Percentiles rank a stretch among this genome's conserved stretches.
phyloP scores from a whole-genome alignment of 2,888 invertebrate genomes.

The Ypsolopha scabrella region DNA sequence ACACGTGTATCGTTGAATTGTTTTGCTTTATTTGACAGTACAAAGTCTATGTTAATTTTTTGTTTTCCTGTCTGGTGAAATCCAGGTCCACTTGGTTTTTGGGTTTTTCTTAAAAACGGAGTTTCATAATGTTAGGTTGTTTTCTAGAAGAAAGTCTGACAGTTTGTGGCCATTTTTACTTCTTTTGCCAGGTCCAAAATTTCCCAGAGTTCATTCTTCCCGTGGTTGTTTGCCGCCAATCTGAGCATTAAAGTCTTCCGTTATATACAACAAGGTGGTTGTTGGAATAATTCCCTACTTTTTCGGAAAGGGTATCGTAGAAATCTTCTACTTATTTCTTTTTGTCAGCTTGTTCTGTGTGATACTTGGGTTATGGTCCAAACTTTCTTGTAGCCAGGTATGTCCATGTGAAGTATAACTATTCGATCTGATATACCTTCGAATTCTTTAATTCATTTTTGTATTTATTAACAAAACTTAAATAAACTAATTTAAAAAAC shows the following conservation, averaged over 20 bases:
- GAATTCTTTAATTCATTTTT: no score
- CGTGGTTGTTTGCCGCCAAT: background rate
- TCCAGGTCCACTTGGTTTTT: slow-evolving; percentile 8
- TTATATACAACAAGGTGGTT: background rate
- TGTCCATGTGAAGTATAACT: no score
- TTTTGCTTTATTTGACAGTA: slow-evolving; percentile 1
- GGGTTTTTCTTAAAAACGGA: background rate
- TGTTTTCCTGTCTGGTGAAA: background rate
- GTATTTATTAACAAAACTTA: no score
- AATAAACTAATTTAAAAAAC: no score
- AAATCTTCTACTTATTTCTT: slow-evolving; percentile 4
- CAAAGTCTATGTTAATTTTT: slow-evolving; percentile 5
- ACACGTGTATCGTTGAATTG: no score
- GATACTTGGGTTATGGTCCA: slow-evolving; percentile 7
- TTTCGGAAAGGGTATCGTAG: background rate
- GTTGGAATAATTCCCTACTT: no score
- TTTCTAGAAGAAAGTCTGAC: slow-evolving; percentile 4
- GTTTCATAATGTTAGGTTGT: slow-evolving; percentile 3
- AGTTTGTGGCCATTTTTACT: slow-evolving; percentile 3
- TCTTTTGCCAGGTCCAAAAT: slow-evolving; percentile 3
- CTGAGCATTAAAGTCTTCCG: slow-evolving; percentile 7
- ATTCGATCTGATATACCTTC: no score
- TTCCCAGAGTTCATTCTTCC: background rate
- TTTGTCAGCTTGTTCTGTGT: slow-evolving; percentile 1
- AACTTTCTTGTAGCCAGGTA: no score